Percentiles rank a stretch among this genome's conserved stretches.
Conservation (phyloP, 2,797 vertebrate species). For the Darevskia mixta region DNA sequence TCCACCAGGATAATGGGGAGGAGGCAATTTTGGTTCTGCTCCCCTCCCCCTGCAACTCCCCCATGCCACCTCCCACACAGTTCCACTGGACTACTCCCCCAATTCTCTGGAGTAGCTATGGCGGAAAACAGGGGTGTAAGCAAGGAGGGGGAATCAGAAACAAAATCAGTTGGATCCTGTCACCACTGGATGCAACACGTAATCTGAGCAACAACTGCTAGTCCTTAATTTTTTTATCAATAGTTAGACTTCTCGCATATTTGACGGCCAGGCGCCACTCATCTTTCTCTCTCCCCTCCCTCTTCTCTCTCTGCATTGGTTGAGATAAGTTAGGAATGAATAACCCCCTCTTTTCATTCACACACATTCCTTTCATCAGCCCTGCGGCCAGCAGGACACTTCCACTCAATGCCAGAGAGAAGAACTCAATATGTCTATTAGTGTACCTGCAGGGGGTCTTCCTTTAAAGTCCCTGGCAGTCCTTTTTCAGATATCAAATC, state of each 20-base stretch:
- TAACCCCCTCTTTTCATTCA: constrained; percentile 40
- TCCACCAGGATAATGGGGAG: too few species aligned
- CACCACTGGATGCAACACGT: background rate
- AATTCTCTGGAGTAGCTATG: background rate
- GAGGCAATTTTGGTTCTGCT: too few species aligned
- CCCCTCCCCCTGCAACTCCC: too few species aligned
- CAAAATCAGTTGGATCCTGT: background rate
- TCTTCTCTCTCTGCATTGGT: background rate
- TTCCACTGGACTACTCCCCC: too few species aligned
- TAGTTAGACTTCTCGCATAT: rapidly evolving
- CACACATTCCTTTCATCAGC: constrained; percentile 57
- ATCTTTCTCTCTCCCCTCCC: rapidly evolving
- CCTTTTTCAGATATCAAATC: constrained; percentile 55
- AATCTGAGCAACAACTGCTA: background rate
- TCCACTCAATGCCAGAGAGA: constrained; percentile 49
- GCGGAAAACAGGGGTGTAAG: background rate
- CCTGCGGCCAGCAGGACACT: constrained; percentile 44
- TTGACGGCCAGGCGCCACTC: background rate
- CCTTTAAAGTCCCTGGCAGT: constrained; percentile 56
- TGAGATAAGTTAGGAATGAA: constrained; percentile 37
- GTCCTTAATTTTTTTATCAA: background rate
- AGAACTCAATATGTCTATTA: constrained; percentile 33
- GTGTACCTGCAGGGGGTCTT: constrained; percentile 30
- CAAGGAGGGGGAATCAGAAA: background rate
- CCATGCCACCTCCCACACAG: too few species aligned